Conservation (phyloP, 2,113 vertebrate genomes). For the Eurypyga helias region DNA sequence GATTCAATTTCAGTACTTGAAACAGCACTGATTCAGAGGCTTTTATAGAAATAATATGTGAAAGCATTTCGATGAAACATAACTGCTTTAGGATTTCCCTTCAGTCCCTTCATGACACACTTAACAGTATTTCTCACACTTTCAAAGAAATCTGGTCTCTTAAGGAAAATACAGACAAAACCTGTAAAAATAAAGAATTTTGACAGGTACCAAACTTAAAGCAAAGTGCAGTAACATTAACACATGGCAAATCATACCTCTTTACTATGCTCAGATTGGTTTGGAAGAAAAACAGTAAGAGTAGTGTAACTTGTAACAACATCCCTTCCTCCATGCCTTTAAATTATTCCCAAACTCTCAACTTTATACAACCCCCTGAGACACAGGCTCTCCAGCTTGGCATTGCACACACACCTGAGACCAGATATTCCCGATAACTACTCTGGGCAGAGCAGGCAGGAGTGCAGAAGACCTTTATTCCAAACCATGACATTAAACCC, state of each 20-base stretch:
- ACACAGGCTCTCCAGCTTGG: not conserved
- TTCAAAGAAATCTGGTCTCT: conserved; percentile 3
- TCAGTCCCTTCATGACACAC: not conserved
- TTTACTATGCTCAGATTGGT: not conserved
- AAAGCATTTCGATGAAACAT: not conserved
- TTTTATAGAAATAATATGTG: conserved; percentile 23
- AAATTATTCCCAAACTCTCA: not conserved
- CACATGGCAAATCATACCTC: not conserved
- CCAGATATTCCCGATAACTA: not conserved
- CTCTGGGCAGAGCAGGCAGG: not conserved
- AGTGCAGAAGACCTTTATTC: not conserved
- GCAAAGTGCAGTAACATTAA: not conserved
- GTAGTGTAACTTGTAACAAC: not conserved
- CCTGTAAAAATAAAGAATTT: not conserved
- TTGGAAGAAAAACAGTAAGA: not conserved
- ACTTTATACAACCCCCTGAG: not conserved
- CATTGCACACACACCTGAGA: not conserved
- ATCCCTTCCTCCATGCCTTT: not conserved
- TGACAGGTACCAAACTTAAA: not conserved
- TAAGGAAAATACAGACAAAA: conserved; percentile 23
- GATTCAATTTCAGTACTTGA: conserved; percentile 39
- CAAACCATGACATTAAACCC: not conserved
- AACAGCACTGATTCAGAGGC: not conserved
- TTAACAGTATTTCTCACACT: conserved; percentile 8
- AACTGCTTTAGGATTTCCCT: conserved; percentile 18